These are phyloP conservation scores for Nibea albiflora DNA, from an alignment of 2,113 vertebrate species.

Conservation along the genomic window DNA sequence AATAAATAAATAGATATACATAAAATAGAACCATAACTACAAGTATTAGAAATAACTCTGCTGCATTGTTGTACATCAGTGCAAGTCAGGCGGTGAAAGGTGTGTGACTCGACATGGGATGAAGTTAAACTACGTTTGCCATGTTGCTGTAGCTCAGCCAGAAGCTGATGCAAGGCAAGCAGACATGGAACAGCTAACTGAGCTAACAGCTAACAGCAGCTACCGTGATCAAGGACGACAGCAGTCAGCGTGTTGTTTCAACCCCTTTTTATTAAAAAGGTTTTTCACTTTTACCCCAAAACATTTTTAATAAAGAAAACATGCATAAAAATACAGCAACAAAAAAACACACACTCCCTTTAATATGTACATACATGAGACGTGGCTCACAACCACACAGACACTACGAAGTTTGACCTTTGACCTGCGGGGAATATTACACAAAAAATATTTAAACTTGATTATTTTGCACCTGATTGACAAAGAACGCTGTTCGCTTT, in stretches of 20 bases:
- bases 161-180: too few relatives aligned
- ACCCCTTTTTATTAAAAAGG: constrained; percentile 60
- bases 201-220: too few relatives aligned
- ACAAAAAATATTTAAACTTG: not conserved
- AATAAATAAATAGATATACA: too few relatives aligned
- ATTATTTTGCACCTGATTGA: constrained; percentile 31
- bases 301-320: constrained; percentile 59
- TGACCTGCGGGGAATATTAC: constrained; percentile 27
- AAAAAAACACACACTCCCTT: constrained; percentile 14
- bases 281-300: constrained; percentile 45
- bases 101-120: too few relatives aligned
- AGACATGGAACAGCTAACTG: too few relatives aligned
- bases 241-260: not conserved
- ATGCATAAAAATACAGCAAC: constrained; percentile 64
- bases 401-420: constrained; percentile 37
- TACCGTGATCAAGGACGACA: not conserved
- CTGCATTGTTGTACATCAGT: too few relatives aligned
- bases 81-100: too few relatives aligned
- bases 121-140: too few relatives aligned
- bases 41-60: too few relatives aligned
- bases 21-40: too few relatives aligned
- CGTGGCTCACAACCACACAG: constrained; percentile 36
- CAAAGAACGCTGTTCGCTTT: constrained; percentile 53
- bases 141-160: too few relatives aligned
- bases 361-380: constrained; percentile 53